Conservation (phyloP, 1,140 invertebrate genomes). For the Laupala kohalensis region DNA sequence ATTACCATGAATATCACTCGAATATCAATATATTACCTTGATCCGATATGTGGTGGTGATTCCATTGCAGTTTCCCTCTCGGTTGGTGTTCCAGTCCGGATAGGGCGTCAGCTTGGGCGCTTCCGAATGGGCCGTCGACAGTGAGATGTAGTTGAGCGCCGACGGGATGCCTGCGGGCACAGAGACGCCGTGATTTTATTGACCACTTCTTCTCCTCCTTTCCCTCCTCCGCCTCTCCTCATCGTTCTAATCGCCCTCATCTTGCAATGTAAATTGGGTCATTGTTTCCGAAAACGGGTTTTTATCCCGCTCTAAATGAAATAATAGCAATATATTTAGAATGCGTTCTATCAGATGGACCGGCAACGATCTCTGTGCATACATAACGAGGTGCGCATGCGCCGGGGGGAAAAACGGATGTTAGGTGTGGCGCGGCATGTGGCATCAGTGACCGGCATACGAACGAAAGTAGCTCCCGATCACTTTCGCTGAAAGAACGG, state of each 20-base stretch:
- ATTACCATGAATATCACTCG: too few relatives aligned
- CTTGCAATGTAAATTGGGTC: background rate
- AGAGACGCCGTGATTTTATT: background rate
- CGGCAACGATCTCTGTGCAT: background rate
- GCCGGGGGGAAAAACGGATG: background rate
- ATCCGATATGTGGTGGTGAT: conserved; percentile 62
- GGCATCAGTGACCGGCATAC: background rate
- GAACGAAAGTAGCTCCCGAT: background rate
- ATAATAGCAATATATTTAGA: background rate
- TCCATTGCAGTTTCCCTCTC: conserved; percentile 57
- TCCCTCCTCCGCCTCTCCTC: too few relatives aligned
- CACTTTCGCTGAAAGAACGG: background rate
- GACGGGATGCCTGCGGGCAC: conserved; percentile 54
- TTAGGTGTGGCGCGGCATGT: too few relatives aligned
- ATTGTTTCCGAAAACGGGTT: background rate
- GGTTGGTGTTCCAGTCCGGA: conserved; percentile 58
- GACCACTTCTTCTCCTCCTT: too few relatives aligned
- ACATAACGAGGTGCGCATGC: background rate
- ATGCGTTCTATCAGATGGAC: background rate
- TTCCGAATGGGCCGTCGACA: conserved; percentile 42
- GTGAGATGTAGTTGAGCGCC: conserved; percentile 61
- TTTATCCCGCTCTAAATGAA: background rate
- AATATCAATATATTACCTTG: too few relatives aligned
- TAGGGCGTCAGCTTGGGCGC: conserved; percentile 62
- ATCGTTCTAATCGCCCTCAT: background rate